Evolutionary conservation across 1,140 invertebrate species (phyloP).

Genomic region (Pseudomyrmex sp.): DNA sequence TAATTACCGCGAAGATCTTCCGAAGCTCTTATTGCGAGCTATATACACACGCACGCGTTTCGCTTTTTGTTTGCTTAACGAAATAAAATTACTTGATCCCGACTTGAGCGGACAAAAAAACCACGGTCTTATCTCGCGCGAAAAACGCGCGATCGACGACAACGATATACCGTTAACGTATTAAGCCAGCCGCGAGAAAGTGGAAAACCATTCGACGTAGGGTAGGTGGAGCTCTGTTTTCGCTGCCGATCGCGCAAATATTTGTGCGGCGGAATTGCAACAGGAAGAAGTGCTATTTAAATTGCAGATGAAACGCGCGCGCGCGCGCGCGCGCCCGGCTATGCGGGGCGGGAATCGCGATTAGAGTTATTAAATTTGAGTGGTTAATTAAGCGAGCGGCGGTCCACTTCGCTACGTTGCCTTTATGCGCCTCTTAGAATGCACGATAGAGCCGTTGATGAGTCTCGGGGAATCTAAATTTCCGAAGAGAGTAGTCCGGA

Average conservation of each 20-base stretch:
- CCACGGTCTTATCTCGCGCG: neutral
- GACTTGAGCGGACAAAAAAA: neutral
- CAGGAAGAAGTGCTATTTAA: constrained; percentile 48
- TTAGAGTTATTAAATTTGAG: constrained; percentile 64
- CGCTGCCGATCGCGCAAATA: constrained; percentile 48
- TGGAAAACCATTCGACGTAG: neutral
- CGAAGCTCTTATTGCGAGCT: neutral
- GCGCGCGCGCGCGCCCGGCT: constrained; percentile 12
- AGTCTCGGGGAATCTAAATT: constrained; percentile 25
- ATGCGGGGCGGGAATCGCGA: constrained; percentile 1
- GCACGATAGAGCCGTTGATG: constrained; percentile 34
- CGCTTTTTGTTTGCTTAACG: neutral
- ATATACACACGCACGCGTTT: no score
- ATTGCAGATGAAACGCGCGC: constrained; percentile 56
- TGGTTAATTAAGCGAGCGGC: constrained; percentile 58
- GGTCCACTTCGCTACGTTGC: neutral
- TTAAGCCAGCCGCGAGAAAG: constrained; percentile 14
- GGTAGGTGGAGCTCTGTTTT: neutral
- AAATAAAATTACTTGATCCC: constrained; percentile 22
- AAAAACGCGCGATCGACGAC: neutral
- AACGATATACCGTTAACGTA: neutral
- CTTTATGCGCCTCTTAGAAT: constrained; percentile 31
- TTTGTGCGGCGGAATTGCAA: constrained; percentile 56
- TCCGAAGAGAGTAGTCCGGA: constrained; percentile 24
- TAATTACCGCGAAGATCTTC: neutral